Evolutionary conservation across 2,888 invertebrate genomes (phyloP), one percentile per base, ranked within the genome.

Genomic region (Rhagophthalmus giganteus): DNA sequence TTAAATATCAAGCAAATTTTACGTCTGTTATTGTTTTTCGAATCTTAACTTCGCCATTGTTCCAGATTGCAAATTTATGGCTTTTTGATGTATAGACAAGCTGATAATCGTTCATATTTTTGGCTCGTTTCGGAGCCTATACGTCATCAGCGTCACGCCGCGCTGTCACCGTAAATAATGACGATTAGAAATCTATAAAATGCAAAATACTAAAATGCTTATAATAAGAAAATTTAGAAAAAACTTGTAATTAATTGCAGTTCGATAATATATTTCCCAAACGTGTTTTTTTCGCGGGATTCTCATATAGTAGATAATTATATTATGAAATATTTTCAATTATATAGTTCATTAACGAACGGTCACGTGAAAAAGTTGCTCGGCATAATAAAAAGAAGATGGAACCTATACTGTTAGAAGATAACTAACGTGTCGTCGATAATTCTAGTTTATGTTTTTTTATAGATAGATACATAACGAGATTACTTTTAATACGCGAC

Each of bases 351-450:
- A 39, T 20, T 26, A 39, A 45, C 37, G 32, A 38, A 51, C 51
- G 45, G 51, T 51, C 45, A 51, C 11, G 12, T 16, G 30, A 51
- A 51, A 51, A 51, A 51, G 44, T 39, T 45, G 51, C 30, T 39
- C 28, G 12, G 24, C 11, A 28, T n/a, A 38, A 51, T 51, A 38
- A 51, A 45, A 39, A 38, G 38, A 51, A 40, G 39, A 45, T 39
- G 51, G 38, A 51, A 20, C 39, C 33, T 51, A 39, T 45, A 39
- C 31, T 38, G 32, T 32, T 39, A 45, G 33, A 38, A 39, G 45
- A 51, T 51, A 51, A 45, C 44, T 51, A 51, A 44, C 51, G 44
- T 30, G 51, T 39, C 33, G 50, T 44, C 45, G 35, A 48, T 48
- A 34, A 48, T 41, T 51, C 39, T 26, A 39, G 45, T 45, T 38